A percentile compares a stretch with the other conserved stretches of the same genome.
Conservation (phyloP, 2,113 vertebrate species). For the Xyrauchen texanus region DNA sequence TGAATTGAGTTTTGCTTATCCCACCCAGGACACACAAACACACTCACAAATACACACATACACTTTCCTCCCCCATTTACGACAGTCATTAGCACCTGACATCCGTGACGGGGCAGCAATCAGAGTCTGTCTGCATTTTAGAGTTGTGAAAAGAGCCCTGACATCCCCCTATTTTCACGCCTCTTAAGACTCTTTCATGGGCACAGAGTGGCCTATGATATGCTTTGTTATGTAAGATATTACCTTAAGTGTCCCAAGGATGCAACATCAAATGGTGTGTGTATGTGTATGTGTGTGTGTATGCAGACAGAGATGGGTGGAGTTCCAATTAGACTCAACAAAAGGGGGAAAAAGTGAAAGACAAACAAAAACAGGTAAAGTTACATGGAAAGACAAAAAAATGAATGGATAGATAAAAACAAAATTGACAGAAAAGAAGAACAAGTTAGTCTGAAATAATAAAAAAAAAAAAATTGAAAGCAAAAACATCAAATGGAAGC, state of each 20-base stretch:
- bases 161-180: constrained; percentile 64
- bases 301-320: constrained; percentile 61
- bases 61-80: constrained; percentile 57
- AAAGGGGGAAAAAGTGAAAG: constrained; percentile 69
- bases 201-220: constrained; percentile 54
- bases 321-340: constrained; percentile 67
- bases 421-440: background rate
- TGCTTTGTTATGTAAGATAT: constrained; percentile 61
- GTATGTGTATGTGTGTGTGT: too few relatives aligned
- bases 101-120: constrained; percentile 57
- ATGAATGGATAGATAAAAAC: background rate
- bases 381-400: background rate
- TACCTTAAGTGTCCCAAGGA: constrained; percentile 44
- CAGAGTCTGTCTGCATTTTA: constrained; percentile 62
- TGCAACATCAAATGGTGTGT: constrained; percentile 54
- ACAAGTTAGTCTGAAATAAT: background rate
- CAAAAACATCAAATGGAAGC: too few relatives aligned
- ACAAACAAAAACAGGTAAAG: constrained; percentile 44
- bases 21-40: background rate
- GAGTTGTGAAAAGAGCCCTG: constrained; percentile 60
- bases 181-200: constrained; percentile 69
- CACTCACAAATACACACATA: background rate
- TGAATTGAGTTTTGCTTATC: constrained; percentile 16
- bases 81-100: constrained; percentile 72
- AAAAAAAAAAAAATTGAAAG: too few relatives aligned